Evolutionary conservation across 2,888 invertebrate genomes (phyloP), one percentile per base, ranked within the genome.

Genomic region (Pristionchus mayeri): DNA sequence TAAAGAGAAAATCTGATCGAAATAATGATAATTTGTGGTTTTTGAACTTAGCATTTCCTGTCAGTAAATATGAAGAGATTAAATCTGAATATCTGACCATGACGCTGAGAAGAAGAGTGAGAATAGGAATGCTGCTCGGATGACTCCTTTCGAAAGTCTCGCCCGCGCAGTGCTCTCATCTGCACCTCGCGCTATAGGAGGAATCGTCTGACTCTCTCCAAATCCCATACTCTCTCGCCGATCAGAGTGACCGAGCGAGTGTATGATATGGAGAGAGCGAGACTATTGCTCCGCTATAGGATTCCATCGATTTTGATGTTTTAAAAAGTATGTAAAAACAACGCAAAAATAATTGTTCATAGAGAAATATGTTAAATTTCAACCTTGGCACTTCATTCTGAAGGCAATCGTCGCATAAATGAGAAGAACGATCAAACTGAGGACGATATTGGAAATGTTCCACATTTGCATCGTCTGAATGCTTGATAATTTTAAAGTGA

Each of bases 381-480:
- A 24, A 57, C 57, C 57, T 57, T 27, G 27, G 16, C 67, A 67
- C 67, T 37, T 30, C 67, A 67, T 37, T 37, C 21, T 34, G 34
- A 67, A 3, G 21, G 67, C 67, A 37, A 67, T 37, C 21, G 27
- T 18, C 1, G n/a, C 67, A 37, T 67, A 67, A 21, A 67, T 67
- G 21, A 67, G 67, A 2, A 67, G 37, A 3, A 67, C 67, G 67
- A 67, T 37, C n/a, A 67, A 9, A 37, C 67, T 67, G 21, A 67
- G 27, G 34, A 37, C 67, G 37, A 67, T 67, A 16, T 67, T 67
- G 34, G 67, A 67, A 37, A 67, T 18, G 21, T 67, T 67, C 67
- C 67, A 67, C 67, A 67, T 67, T 21, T 67, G 67, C 67, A 67
- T 67, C 37, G 67, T 37, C 67, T 67, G 21, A 67, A 37, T 63